Evolutionary conservation across 2,888 invertebrate genomes (phyloP).

Genomic region (Argyresthia goedartella): DNA sequence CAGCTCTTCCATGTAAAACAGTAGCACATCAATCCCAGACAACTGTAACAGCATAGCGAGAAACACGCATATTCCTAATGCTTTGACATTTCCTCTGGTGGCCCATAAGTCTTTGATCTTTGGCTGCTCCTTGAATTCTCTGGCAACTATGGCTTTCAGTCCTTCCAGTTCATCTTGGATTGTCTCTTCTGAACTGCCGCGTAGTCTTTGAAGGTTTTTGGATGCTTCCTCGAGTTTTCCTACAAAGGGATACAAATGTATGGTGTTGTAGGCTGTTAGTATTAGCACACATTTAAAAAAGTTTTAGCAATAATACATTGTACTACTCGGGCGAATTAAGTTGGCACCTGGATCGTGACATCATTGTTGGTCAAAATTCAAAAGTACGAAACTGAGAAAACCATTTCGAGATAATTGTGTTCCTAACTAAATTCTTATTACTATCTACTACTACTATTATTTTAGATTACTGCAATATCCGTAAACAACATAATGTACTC

Average conservation of each 20-base stretch:
- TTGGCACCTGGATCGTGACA: too few relatives aligned
- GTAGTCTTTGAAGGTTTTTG: slow-evolving; percentile 74
- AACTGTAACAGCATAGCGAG: slow-evolving; percentile 86
- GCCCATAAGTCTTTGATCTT: slow-evolving; percentile 73
- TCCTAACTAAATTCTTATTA: too few relatives aligned
- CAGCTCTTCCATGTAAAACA: slow-evolving; percentile 82
- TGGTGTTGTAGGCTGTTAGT: too few relatives aligned
- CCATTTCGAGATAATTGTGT: too few relatives aligned
- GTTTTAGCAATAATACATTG: too few relatives aligned
- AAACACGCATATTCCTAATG: slow-evolving; percentile 77
- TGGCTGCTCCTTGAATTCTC: slow-evolving; percentile 47
- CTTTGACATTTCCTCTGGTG: slow-evolving; percentile 78
- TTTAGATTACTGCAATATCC: too few relatives aligned
- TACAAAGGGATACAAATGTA: slow-evolving; percentile 2
- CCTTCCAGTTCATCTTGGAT: slow-evolving; percentile 74
- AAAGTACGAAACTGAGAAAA: too few relatives aligned
- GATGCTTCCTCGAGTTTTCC: slow-evolving; percentile 71
- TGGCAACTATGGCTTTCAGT: slow-evolving; percentile 39
- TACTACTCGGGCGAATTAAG: too few relatives aligned
- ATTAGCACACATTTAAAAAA: too few relatives aligned
- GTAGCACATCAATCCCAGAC: slow-evolving; percentile 83
- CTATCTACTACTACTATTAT: too few relatives aligned
- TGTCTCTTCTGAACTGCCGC: slow-evolving; percentile 69
- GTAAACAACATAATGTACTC: too few relatives aligned
- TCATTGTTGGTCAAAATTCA: too few relatives aligned